Evolutionary conservation across 2,888 invertebrate species (phyloP), one percentile per base, ranked within the genome.

Genomic region (Esperia sulphurella): DNA sequence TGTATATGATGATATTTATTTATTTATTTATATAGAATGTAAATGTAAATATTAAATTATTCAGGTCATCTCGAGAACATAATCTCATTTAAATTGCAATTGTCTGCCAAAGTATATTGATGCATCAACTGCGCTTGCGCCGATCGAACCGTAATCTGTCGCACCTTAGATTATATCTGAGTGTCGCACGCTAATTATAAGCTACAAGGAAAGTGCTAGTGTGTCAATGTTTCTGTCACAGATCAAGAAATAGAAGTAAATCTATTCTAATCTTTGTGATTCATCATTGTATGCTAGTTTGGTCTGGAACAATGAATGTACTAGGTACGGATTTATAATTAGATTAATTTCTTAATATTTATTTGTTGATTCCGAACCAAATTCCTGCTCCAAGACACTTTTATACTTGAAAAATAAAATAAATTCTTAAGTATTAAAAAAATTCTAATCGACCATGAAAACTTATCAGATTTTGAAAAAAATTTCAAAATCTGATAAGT

Each of bases 151-250:
- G 55, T 62, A 64, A 66, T 68, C 57, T 52, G 59, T 58, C 49
- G n/a, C n/a, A n/a, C n/a, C n/a, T n/a, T n/a, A n/a, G n/a, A n/a
- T n/a, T n/a, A n/a, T n/a, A n/a, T n/a, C n/a, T n/a, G n/a, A n/a
- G n/a, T n/a, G n/a, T n/a, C n/a, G 46, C 53, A 53, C 45, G 55
- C 74, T 79, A 78, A 74, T 66, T 68, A 70, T 80, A 74, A 55
- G 51, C 51, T 47, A 40, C 41, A 50, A 59, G 57, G 75, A 73
- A 77, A 78, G 76, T 71, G 70, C 64, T 59, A 78, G 63, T 78
- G 71, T 82, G 82, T 83, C 83, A 83, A 83, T 83, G 80, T 79
- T 81, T 68, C 63, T 72, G 71, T 69, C 71, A 69, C 66, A 63
- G 53, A 57, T 46, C 54, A 55, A 53, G 55, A 65, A 66, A 66